Evolutionary conservation across 2,888 invertebrate species (phyloP).

Genomic region (Galerucella pusilla): DNA sequence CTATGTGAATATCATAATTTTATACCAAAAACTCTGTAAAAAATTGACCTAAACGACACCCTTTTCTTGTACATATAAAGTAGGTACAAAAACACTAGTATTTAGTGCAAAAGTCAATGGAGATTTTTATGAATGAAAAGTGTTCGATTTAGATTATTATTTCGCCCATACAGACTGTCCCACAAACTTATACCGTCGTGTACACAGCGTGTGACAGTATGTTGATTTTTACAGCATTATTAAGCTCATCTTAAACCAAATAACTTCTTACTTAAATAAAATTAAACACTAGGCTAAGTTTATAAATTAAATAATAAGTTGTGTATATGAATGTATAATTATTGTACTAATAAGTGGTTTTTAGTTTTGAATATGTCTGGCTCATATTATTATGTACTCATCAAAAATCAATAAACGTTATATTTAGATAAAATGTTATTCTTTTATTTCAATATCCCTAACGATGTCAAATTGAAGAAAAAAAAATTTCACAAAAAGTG

Average conservation of each 20-base stretch:
- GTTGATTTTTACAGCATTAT: slow-evolving; percentile 23
- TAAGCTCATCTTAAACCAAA: slow-evolving; percentile 51
- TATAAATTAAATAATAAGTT: slow-evolving; percentile 49
- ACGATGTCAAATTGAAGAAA: background rate
- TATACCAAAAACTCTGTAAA: slow-evolving; percentile 31
- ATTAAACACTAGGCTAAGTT: slow-evolving; percentile 47
- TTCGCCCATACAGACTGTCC: background rate
- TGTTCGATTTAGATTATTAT: slow-evolving; percentile 26
- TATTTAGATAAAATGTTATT: slow-evolving; percentile 52
- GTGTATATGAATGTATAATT: slow-evolving; percentile 55
- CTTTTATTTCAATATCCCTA: slow-evolving; percentile 24
- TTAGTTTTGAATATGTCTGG: slow-evolving; percentile 50
- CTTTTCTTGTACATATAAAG: slow-evolving; percentile 50
- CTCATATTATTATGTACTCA: slow-evolving; percentile 52
- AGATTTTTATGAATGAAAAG: slow-evolving; percentile 49
- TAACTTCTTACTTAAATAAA: slow-evolving; percentile 45
- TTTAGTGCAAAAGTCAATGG: slow-evolving; percentile 53
- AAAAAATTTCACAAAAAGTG: too few species aligned
- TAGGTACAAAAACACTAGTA: slow-evolving; percentile 53
- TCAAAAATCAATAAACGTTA: slow-evolving; percentile 56
- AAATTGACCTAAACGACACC: slow-evolving; percentile 2
- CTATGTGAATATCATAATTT: background rate
- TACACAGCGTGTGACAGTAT: background rate
- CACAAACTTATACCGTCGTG: background rate
- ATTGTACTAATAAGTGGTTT: slow-evolving; percentile 53